These are phyloP conservation scores for Drosophila parthenogenetica DNA, from an alignment of 2,888 invertebrate genomes.

Conservation along the genomic window DNA sequence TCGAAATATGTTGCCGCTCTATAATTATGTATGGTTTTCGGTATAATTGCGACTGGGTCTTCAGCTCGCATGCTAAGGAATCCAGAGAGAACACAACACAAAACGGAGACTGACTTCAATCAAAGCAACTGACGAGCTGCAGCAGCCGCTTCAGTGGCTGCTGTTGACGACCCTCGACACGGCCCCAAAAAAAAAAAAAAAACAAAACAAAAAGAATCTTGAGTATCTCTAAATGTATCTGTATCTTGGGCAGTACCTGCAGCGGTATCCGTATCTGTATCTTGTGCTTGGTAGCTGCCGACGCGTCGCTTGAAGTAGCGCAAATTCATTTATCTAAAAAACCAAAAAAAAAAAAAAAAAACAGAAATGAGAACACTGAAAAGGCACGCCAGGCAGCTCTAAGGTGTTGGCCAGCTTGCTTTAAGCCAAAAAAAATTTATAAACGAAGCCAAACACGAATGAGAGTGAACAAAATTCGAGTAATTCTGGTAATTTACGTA, in stretches of 20 bases:
- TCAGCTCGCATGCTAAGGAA: conserved; percentile 12
- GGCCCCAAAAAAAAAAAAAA: conserved; percentile 10
- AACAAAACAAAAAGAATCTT: neutral
- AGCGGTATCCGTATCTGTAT: conserved; percentile 34
- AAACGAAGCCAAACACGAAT: conserved; percentile 15
- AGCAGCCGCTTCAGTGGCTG: conserved; percentile 49
- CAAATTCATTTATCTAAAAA: conserved; percentile 78
- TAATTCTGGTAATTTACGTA: conserved; percentile 79
- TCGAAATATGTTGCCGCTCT: conserved; percentile 84
- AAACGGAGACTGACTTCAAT: conserved; percentile 70
- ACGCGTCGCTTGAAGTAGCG: conserved; percentile 70
- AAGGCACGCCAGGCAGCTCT: conserved; percentile 66
- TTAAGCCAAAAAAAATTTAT: conserved; percentile 44
- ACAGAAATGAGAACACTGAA: conserved; percentile 58
- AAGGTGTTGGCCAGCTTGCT: conserved; percentile 71
- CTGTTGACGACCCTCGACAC: conserved; percentile 57
- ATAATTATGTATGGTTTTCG: conserved; percentile 83
- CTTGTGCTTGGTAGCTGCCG: conserved; percentile 65
- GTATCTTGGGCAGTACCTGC: conserved; percentile 37
- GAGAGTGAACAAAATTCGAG: conserved; percentile 51
- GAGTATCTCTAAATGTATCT: conserved; percentile 41
- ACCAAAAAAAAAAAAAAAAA: conserved; percentile 39
- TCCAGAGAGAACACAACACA: neutral
- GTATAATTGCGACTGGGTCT: conserved; percentile 80
- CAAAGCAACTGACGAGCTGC: conserved; percentile 73